Conservation (phyloP, 1,140 invertebrate species). For the Diprion similis region DNA sequence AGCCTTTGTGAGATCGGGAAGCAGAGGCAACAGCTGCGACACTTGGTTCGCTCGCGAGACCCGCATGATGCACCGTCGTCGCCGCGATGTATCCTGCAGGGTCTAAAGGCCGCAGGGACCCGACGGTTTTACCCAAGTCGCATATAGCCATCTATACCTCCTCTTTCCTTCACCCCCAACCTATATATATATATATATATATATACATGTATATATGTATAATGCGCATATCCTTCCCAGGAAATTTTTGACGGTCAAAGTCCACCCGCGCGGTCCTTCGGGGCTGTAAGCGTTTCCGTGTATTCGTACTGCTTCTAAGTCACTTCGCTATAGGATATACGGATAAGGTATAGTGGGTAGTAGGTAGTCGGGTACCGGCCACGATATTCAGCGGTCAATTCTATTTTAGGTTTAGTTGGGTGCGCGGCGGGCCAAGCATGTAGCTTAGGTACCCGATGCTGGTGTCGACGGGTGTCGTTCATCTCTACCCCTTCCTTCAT, state of each 20-base stretch:
- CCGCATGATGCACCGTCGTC: conserved; percentile 34
- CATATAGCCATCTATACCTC: conserved; percentile 19
- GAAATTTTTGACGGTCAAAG: background rate
- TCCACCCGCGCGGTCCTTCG: conserved; percentile 24
- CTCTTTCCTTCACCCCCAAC: conserved; percentile 27
- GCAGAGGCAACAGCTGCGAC: conserved; percentile 27
- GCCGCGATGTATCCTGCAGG: conserved; percentile 43
- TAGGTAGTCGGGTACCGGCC: background rate
- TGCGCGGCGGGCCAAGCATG: conserved; percentile 14
- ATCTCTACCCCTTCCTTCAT: background rate
- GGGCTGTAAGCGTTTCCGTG: conserved; percentile 32
- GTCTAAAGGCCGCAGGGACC: conserved; percentile 13
- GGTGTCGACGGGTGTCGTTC: background rate
- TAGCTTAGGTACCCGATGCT: conserved; percentile 17
- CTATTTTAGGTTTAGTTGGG: conserved; percentile 8
- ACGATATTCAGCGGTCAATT: background rate
- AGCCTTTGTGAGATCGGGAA: conserved; percentile 35
- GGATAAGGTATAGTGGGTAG: background rate
- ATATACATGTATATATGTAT: too few species aligned
- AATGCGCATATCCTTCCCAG: conserved; percentile 27
- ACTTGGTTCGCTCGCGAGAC: conserved; percentile 27
- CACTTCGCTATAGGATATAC: background rate
- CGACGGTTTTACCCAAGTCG: conserved; percentile 1
- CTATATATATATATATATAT: conserved; percentile 3
- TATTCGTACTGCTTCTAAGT: background rate